Conservation (phyloP, 2,888 invertebrate genomes). For the Clusia tigrina region DNA sequence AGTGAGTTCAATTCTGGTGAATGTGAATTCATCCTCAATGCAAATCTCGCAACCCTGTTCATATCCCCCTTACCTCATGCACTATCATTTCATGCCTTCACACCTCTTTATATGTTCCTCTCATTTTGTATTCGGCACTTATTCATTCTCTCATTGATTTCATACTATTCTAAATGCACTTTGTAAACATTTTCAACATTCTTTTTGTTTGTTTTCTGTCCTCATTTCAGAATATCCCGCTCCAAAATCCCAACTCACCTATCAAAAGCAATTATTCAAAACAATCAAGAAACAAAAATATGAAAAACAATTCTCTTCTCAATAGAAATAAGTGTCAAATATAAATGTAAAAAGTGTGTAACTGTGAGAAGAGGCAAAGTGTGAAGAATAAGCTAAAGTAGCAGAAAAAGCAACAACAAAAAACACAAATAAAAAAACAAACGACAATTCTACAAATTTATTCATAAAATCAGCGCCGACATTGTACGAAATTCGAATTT, state of each 20-base stretch:
- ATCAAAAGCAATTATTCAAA: not conserved
- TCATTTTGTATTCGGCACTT: not conserved
- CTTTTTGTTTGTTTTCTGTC: constrained; percentile 10
- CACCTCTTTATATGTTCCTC: not conserved
- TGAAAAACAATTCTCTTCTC: not conserved
- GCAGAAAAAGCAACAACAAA: not conserved
- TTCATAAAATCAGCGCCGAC: no score
- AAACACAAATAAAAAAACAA: not conserved
- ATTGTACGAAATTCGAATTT: constrained; percentile 10
- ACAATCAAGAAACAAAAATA: constrained; percentile 1
- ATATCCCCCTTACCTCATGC: no score
- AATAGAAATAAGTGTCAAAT: not conserved
- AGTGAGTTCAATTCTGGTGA: no score
- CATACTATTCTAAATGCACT: no score
- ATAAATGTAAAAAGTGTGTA: not conserved
- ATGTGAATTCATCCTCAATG: no score
- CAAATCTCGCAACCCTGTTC: no score
- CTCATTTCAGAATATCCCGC: constrained; percentile 12
- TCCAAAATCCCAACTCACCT: not conserved
- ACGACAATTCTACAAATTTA: not conserved
- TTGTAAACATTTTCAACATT: no score
- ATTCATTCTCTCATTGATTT: constrained; percentile 4
- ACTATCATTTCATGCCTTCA: constrained; percentile 6
- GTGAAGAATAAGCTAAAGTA: not conserved
- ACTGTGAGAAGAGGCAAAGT: not conserved